These are phyloP conservation scores for Acropternis orthonyx DNA, from an alignment of 2,797 vertebrate species.

Conservation along the genomic window DNA sequence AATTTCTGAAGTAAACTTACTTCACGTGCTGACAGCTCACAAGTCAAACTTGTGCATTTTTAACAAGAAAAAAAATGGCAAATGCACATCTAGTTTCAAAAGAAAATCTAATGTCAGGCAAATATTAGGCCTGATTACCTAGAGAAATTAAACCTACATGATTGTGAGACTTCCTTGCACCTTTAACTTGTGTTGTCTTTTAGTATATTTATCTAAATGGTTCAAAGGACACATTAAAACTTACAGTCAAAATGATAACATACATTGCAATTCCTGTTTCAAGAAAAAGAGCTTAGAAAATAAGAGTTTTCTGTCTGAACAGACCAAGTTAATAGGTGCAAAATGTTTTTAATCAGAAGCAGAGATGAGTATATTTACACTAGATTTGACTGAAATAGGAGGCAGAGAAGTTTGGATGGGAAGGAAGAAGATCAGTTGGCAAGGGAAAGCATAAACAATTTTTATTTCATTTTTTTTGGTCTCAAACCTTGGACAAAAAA, in stretches of 20 bases:
- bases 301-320: neutral
- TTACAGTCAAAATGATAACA: constrained; percentile 3
- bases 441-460: constrained; percentile 58
- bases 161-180: neutral
- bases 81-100: neutral
- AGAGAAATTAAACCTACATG: constrained; percentile 13
- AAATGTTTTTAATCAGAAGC: constrained; percentile 66
- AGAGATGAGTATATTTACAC: constrained; percentile 51
- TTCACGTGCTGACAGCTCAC: constrained; percentile 22
- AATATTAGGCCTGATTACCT: constrained; percentile 12
- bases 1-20: constrained; percentile 49
- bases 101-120: neutral
- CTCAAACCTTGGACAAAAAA: constrained; percentile 51
- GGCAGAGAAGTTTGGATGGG: constrained; percentile 46
- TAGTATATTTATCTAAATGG: constrained; percentile 24
- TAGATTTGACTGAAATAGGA: constrained; percentile 53
- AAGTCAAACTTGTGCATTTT: constrained; percentile 9
- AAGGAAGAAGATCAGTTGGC: constrained; percentile 61
- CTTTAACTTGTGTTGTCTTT: constrained; percentile 1
- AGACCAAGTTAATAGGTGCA: constrained; percentile 55
- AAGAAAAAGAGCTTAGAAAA: constrained; percentile 29
- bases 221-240: constrained; percentile 30
- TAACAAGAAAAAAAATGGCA: neutral
- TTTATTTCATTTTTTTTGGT: neutral
- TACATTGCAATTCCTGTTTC: neutral